Base-by-base conservation (phyloP, 2,888 invertebrate genomes). In the Capitulum mitella region DNA sequence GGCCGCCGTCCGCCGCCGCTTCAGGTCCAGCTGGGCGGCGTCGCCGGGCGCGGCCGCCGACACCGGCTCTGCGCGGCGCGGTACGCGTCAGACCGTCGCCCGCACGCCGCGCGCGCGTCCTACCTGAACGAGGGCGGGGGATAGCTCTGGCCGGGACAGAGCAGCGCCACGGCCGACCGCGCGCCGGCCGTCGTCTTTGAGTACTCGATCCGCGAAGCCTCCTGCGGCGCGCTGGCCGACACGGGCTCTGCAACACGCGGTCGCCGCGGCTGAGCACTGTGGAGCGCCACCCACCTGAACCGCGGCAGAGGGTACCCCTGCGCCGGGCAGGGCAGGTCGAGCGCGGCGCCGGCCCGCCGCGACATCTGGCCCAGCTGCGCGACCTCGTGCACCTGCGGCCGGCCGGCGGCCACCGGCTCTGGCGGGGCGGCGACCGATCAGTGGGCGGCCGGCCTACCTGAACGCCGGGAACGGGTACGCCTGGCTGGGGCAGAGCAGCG, bases 221-320 rank as follows among this genome's bases (percentile, higher is more conserved):
- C 43, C 61, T 74, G 64, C 22, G 77, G 77, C 16, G 78, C 78
- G 19, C 40, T 78, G 78, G 70, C 74, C 34, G 48, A 37, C 37
- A 78, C 78, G 0, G 78, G 78, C 70, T 74, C 78, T 78, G 64
- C 26, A 26, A 40, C 10, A 78, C 37, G n/a, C n/a, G 34, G 40
- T 12, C 19, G 40, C 0, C 40, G 46, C 12, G 43, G 12, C 43
- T 5, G 43, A n/a, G n/a, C n/a, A n/a, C n/a, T n/a, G n/a, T n/a
- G n/a, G n/a, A n/a, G n/a, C n/a, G n/a, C n/a, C n/a, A 29, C 89
- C 88, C 90, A 91, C 91, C 90, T 91, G 89, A 90, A 91, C 84
- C 88, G 86, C 81, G 91, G 91, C 84, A 90, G 87, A 82, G 92
- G 91, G 85, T 89, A 92, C 83, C 90, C 91, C 88, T 92, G 92